Conservation (phyloP, 2,797 vertebrate species). For the Acanthopagrus latus region DNA sequence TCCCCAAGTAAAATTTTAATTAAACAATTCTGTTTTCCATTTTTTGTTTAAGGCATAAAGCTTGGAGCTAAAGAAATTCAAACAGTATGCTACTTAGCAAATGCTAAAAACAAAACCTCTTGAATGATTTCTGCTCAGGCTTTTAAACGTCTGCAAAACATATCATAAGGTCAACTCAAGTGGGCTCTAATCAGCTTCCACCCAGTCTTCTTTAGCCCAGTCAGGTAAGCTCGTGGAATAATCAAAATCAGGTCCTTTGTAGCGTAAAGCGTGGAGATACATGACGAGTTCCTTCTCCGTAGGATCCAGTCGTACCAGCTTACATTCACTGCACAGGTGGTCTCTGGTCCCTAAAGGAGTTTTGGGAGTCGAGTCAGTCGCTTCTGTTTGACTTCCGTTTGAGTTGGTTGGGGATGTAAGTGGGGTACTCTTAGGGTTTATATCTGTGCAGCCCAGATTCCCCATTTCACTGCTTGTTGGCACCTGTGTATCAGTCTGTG, state of each 20-base stretch:
- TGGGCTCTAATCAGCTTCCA: constrained; percentile 69
- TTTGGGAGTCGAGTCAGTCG: neutral
- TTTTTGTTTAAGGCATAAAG: constrained; percentile 2
- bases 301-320: constrained; percentile 88
- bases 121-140: neutral
- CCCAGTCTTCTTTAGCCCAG: constrained; percentile 96
- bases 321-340: constrained; percentile 92
- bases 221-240: constrained; percentile 90
- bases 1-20: constrained; percentile 11
- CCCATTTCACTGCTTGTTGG: neutral
- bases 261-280: constrained; percentile 95
- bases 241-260: constrained; percentile 95
- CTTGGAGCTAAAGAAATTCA: neutral
- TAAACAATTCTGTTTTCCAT: neutral
- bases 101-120: constrained; percentile 2
- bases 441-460: constrained; percentile 15
- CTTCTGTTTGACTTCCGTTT: constrained; percentile 34
- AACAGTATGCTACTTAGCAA: neutral
- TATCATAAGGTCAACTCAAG: neutral
- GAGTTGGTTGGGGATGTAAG: neutral
- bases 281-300: constrained; percentile 93
- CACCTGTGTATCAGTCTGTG: constrained; percentile 1
- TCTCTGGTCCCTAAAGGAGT: constrained; percentile 75
- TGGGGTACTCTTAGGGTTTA: neutral
- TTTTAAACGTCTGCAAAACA: neutral